Evolutionary conservation across 2,113 vertebrate species (phyloP).

Genomic region (Stercorarius parasiticus): DNA sequence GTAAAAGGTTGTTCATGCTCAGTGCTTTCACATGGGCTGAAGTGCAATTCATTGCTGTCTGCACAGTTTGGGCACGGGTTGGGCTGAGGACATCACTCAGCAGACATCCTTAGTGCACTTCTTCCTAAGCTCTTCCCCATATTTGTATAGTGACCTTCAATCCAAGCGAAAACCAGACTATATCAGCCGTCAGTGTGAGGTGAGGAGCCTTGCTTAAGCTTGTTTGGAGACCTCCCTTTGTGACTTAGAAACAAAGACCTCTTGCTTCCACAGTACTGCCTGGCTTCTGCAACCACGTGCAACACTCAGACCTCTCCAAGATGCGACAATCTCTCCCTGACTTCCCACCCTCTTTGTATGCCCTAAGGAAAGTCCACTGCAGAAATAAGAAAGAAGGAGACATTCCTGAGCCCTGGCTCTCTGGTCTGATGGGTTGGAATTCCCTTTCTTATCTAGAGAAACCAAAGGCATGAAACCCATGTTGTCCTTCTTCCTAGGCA

Average conservation of each 20-base stretch:
- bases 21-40: background rate
- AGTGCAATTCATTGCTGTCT: background rate
- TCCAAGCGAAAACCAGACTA: background rate
- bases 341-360: background rate
- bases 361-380: background rate
- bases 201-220: background rate
- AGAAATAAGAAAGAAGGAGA: background rate
- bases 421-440: background rate
- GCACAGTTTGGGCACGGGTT: background rate
- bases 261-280: background rate
- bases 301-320: background rate
- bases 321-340: fast-evolving
- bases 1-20: background rate
- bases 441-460: background rate
- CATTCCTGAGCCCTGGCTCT: background rate
- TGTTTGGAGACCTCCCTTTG: background rate
- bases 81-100: background rate
- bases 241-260: background rate
- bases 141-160: background rate
- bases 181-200: background rate
- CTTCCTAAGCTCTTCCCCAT: background rate
- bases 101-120: background rate
- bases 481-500: background rate
- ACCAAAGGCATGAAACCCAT: background rate
- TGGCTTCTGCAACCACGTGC: background rate